A percentile compares a stretch with the other conserved stretches of the same genome.
Conservation (phyloP, 2,113 vertebrate genomes). For the Campylorhamphus procurvoides region DNA sequence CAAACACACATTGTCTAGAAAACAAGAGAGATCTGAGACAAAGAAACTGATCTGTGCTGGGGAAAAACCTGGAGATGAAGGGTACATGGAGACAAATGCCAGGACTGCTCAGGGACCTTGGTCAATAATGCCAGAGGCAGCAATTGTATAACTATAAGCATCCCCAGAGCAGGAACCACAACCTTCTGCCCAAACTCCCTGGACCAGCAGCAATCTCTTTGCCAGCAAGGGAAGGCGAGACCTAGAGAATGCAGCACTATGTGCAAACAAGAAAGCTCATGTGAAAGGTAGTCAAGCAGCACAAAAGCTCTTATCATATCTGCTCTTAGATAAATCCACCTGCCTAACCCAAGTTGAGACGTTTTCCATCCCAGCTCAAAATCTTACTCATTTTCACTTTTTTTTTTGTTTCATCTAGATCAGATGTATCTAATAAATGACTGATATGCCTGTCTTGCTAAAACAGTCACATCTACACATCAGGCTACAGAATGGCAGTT, state of each 20-base stretch:
- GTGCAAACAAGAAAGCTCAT: not conserved
- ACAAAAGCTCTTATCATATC: not conserved
- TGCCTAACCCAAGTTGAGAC: not conserved
- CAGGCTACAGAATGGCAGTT: not conserved
- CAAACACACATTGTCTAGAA: not conserved
- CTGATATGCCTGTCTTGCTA: not conserved
- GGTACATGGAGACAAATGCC: not conserved
- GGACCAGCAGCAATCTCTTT: not conserved
- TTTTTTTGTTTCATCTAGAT: not conserved
- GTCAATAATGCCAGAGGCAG: not conserved
- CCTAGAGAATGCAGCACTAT: not conserved
- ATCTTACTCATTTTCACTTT: accelerated
- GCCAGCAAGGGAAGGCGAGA: not conserved
- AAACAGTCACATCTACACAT: not conserved
- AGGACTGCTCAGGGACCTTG: not conserved
- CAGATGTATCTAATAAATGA: not conserved
- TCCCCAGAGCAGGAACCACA: not conserved
- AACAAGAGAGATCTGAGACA: not conserved
- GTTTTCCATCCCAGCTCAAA: not conserved
- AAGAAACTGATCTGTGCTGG: not conserved
- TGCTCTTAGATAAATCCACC: not conserved
- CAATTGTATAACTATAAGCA: not conserved
- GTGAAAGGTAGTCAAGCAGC: not conserved
- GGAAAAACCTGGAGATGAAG: not conserved
- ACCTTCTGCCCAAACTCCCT: not conserved